Base-by-base conservation (phyloP, 2,797 vertebrate species). In the Oreochromis mossambicus region DNA sequence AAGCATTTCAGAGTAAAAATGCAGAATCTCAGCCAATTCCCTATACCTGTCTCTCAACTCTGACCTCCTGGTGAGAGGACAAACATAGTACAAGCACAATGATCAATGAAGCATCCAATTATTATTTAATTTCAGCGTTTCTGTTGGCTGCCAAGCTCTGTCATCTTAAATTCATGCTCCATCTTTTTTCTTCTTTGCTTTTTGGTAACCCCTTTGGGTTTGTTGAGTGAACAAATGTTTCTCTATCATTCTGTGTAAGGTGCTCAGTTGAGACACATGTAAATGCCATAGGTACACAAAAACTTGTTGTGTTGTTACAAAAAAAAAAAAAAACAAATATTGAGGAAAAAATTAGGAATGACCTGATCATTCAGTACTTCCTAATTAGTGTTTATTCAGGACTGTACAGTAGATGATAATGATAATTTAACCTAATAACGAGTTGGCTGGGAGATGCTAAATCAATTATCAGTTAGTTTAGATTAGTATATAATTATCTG, bases 31-130 rank as follows among this genome's bases (percentile, higher is more conserved):
- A 89, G 86, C 88, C 87, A 89, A 81, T 80, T 88, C 56, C 81
- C 68, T 41, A 77, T 85, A 84, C 80, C 80, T 87, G 81, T 80
- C 83, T 81, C 77, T 84, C 81, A 55, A 84, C 83, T 77, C 80
- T 92, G 92, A 89, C 90, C 91, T 90, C 80, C 80, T 81, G 78
- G 51, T 32, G 86, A 87, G 83, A 93, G 82, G 81, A 91, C 89
- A 86, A 54, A 76, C 43, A 73, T 73, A 75, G 78, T 80, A 88
- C 82, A 76, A 4, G 24, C 83, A 87, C 80, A 76, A 63, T 89
- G 88, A 94, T 92, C 89, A 92, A 93, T 92, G 88, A 83, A 88
- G 79, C 50, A 86, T 80, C 77, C 63, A 41, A 92, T 88, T 77
- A 83, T 86, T 88, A 87, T 90, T 91, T 82, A 46, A 86, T 93